These are phyloP conservation scores for Zoanthus sociatus DNA, from an alignment of 92 coral and sea anemone species.

Conservation along the genomic window DNA sequence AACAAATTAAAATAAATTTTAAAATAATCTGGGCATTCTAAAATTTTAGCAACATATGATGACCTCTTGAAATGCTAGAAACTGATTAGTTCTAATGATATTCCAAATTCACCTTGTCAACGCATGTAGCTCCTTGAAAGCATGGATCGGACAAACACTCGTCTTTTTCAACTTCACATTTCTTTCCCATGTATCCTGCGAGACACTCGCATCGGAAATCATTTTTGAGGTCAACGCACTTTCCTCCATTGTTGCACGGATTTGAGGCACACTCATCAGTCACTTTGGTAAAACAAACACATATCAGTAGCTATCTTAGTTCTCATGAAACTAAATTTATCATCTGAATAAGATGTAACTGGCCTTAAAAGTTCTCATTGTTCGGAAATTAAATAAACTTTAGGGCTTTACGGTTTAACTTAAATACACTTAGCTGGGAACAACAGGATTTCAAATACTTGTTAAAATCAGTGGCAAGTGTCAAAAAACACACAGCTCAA, in stretches of 20 bases:
- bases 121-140: slow-evolving; percentile 89
- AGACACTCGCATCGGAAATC: slow-evolving; percentile 82
- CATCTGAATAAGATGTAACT: neutral
- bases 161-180: slow-evolving; percentile 84
- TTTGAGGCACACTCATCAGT: slow-evolving; percentile 91
- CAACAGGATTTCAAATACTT: no score
- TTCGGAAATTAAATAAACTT: neutral
- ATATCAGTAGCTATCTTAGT: neutral
- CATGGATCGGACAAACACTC: slow-evolving; percentile 97
- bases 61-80: no score
- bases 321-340: neutral
- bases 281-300: slow-evolving; percentile 46
- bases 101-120: slow-evolving; percentile 78
- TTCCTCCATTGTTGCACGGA: slow-evolving; percentile 95
- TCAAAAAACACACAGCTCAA: no score
- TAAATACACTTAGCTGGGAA: no score
- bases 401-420: no score
- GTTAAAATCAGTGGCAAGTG: no score
- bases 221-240: slow-evolving; percentile 76
- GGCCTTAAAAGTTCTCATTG: neutral
- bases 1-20: no score
- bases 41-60: no score
- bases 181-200: slow-evolving; percentile 84
- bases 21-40: no score
- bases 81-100: no score